Percentiles rank a stretch among this genome's conserved stretches.
Conservation (phyloP, 2,113 vertebrate genomes). For the Prinia subflava region DNA sequence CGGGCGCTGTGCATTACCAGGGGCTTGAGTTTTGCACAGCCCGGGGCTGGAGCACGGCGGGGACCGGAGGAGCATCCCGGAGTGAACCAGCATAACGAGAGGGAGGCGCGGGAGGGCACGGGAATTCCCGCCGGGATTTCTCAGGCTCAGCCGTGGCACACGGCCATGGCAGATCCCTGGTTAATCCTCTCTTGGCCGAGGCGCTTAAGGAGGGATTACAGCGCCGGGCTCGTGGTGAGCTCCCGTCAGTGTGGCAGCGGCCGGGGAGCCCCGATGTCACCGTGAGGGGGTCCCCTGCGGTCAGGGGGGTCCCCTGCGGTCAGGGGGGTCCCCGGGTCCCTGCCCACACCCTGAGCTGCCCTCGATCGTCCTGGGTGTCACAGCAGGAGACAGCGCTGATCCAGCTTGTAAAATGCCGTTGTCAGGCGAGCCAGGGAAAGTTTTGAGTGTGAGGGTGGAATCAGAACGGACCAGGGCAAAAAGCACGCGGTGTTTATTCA, state of each 20-base stretch:
- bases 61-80: rapidly evolving
- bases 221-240: background rate
- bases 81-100: rapidly evolving
- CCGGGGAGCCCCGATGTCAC: background rate
- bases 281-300: background rate
- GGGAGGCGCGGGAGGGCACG: background rate
- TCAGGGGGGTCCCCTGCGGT: background rate
- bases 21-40: background rate
- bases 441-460: background rate
- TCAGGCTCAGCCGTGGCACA: background rate
- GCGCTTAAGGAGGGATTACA: background rate
- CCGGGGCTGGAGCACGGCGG: background rate
- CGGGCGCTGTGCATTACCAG: background rate
- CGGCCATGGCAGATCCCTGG: background rate
- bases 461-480: background rate
- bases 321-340: background rate
- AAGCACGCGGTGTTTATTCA: background rate
- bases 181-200: background rate
- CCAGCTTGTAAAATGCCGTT: background rate
- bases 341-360: rapidly evolving
- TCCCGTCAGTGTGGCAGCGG: background rate
- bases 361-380: background rate
- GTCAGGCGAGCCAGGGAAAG: background rate
- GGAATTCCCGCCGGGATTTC: background rate
- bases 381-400: background rate